Percentiles rank a stretch among this genome's conserved stretches.
Conservation (phyloP, 2,888 invertebrate genomes). For the Acanthococcus lagerstroemiae region DNA sequence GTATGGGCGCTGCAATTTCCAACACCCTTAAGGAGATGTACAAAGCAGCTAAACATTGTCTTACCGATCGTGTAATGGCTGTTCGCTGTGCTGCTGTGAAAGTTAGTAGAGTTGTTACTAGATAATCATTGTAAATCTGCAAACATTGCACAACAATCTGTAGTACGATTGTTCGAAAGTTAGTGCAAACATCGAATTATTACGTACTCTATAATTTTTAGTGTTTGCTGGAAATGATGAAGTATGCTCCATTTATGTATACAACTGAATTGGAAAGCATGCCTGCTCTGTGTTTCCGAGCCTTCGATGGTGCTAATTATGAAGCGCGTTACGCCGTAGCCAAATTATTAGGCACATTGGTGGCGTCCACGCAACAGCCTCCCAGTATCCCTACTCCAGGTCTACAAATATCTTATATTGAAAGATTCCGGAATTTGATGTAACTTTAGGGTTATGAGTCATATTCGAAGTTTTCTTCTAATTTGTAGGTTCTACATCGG, state of each 20-base stretch:
- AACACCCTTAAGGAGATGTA: conserved; percentile 80
- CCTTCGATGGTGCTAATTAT: conserved; percentile 85
- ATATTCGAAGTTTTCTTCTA: too few relatives aligned
- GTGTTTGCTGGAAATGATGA: conserved; percentile 79
- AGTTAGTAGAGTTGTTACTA: conserved; percentile 41
- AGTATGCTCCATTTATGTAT: conserved; percentile 72
- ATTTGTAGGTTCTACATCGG: conserved; percentile 40
- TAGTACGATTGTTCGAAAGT: not conserved
- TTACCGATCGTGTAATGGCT: conserved; percentile 83
- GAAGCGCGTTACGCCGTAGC: conserved; percentile 87
- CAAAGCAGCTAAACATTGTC: conserved; percentile 75
- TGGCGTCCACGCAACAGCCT: conserved; percentile 64
- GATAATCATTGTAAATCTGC: not conserved
- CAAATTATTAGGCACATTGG: conserved; percentile 75
- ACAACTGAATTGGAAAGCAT: conserved; percentile 85
- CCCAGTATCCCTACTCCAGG: not conserved
- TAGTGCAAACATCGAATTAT: not conserved
- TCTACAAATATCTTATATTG: too few relatives aligned
- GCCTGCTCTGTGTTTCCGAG: conserved; percentile 80
- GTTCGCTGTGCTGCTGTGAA: conserved; percentile 87
- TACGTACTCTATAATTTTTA: conserved; percentile 42
- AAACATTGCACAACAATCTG: too few relatives aligned
- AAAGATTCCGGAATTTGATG: not conserved
- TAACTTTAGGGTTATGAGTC: not conserved
- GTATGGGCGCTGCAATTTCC: conserved; percentile 88